A percentile compares a stretch with the other conserved stretches of the same genome.
Evolutionary conservation across 2,797 vertebrate genomes (phyloP).

Genomic region (Bradypodion ventrale): DNA sequence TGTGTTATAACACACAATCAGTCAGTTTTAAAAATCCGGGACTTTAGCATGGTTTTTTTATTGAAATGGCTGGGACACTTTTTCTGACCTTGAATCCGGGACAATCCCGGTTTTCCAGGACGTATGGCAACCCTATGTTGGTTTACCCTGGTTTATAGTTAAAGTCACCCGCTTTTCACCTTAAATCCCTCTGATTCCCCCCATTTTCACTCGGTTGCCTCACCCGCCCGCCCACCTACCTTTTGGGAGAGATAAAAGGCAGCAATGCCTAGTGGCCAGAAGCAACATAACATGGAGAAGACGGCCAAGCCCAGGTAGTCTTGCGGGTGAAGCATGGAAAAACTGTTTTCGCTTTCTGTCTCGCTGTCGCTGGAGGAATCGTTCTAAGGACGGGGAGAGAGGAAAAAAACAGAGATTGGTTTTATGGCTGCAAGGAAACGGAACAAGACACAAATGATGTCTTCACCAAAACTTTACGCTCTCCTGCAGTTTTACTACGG

Average conservation of each 20-base stretch:
- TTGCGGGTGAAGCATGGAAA: constrained; percentile 85
- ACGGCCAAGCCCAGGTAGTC: constrained; percentile 89
- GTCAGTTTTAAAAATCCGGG: too few species aligned
- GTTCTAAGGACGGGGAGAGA: constrained; percentile 67
- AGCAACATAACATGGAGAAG: constrained; percentile 93
- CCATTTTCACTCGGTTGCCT: not conserved
- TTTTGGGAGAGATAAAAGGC: constrained; percentile 92
- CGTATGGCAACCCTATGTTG: too few species aligned
- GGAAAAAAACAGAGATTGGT: not conserved
- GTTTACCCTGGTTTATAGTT: too few species aligned
- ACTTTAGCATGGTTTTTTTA: too few species aligned
- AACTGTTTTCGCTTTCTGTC: constrained; percentile 82
- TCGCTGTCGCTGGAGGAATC: constrained; percentile 84
- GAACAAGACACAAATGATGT: too few species aligned
- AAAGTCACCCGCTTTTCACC: not conserved
- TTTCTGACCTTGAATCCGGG: too few species aligned
- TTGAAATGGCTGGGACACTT: too few species aligned
- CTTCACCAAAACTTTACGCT: too few species aligned
- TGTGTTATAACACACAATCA: too few species aligned
- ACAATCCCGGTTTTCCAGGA: too few species aligned
- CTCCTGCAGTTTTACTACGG: too few species aligned
- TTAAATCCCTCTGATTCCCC: not conserved
- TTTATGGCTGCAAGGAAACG: constrained; percentile 9
- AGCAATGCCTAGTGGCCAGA: constrained; percentile 91
- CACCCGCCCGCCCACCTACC: too few species aligned